Conservation (phyloP, 2,888 invertebrate species). For the Drosophila neonasuta region DNA sequence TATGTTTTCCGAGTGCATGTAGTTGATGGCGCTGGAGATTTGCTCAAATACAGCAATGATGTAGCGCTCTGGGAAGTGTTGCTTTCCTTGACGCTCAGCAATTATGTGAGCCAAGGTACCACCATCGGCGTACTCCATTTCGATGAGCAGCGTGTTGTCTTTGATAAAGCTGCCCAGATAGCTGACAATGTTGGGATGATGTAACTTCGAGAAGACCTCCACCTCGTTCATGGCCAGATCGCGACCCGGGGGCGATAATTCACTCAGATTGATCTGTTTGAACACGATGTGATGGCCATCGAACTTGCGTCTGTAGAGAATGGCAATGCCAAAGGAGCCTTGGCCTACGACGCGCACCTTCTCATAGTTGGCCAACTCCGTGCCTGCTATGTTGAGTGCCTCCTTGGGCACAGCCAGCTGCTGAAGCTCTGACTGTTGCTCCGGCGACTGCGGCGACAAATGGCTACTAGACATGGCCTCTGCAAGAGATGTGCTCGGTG, state of each 20-base stretch:
- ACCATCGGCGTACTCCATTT: constrained; percentile 91
- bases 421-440: constrained; percentile 29
- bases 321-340: constrained; percentile 88
- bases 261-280: constrained; percentile 88
- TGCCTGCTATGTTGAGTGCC: constrained; percentile 63
- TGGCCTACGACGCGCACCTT: constrained; percentile 81
- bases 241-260: constrained; percentile 86
- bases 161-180: constrained; percentile 89
- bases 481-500: constrained; percentile 50
- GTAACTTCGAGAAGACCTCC: constrained; percentile 86
- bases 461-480: constrained; percentile 61
- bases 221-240: constrained; percentile 88
- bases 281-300: constrained; percentile 87
- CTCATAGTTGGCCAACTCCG: constrained; percentile 80
- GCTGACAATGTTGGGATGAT: constrained; percentile 89
- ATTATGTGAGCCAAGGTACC: constrained; percentile 88
- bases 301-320: constrained; percentile 85
- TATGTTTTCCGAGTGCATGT: constrained; percentile 88
- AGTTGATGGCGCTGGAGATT: constrained; percentile 87
- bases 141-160: constrained; percentile 87
- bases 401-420: constrained; percentile 52
- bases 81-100: constrained; percentile 82
- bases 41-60: constrained; percentile 86
- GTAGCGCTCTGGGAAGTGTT: constrained; percentile 85
- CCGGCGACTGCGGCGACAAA: constrained; percentile 6